Base-by-base conservation (phyloP, 2,797 vertebrate genomes). In the Chrysocyon brachyurus region DNA sequence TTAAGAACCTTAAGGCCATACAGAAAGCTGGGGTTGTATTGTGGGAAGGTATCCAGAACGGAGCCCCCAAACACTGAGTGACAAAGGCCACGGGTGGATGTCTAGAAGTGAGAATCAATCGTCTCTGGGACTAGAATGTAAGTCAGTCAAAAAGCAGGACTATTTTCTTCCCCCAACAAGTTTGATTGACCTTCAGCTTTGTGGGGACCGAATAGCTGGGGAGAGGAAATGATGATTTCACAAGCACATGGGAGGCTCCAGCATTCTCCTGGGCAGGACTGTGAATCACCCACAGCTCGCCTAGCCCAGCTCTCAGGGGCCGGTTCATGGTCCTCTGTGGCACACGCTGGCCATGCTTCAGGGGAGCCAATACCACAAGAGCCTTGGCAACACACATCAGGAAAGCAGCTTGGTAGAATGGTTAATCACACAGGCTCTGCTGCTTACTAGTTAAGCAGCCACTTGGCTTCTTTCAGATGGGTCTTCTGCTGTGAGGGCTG, bases 321-420 rank as follows among this genome's bases (percentile, higher is more conserved):
- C 52, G 1, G 61, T 2, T 56, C 33, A 36, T 2, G 17, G 4
- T 17, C 21, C 9, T 36, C 66, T 5, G 40, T 0, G 12, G 33
- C 36, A 7, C 28, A 31, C 0, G 0, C 4, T 0, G 31, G 61
- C 68, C 70, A 11, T 0, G 26, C 21, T 52, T 56, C 46, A 7
- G n/a, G n/a, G 26, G 12, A 86, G 52, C 31, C 33, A 11, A 1
- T 6, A 3, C 28, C 73, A 3, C 0, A 4, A 17, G 21, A 49
- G 63, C 21, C 28, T 21, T 8, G 15, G 82, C 1, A 1, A 12
- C 49, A 6, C 6, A 10, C 12, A 19, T 15, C 16, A 22, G 59
- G 31, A 83, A 33, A 73, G 92, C 15, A 7, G 46, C 64, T 22
- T 40, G 78, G 46, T 3, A 7, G 14, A 15, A 33, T 0, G 64